Evolutionary conservation across 2,113 vertebrate genomes (phyloP).

Genomic region (Prunella fulvescens): DNA sequence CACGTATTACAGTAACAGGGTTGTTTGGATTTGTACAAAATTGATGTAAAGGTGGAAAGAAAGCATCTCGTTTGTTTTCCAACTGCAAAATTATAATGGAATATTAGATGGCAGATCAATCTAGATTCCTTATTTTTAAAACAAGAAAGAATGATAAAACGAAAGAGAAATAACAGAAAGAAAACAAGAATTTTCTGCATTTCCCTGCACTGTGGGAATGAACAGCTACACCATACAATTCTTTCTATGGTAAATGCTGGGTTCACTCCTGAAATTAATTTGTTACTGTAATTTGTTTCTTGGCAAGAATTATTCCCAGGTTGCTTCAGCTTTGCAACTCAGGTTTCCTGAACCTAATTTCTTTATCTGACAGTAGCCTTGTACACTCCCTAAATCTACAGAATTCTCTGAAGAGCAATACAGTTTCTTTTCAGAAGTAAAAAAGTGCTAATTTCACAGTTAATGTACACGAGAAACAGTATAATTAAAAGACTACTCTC

Average conservation of each 20-base stretch:
- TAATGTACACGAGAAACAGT: not conserved
- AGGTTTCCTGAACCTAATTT: slow-evolving; percentile 7
- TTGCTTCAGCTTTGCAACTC: not conserved
- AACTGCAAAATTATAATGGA: slow-evolving; percentile 79
- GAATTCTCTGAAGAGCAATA: not conserved
- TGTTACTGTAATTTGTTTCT: slow-evolving; percentile 33
- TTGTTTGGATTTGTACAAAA: slow-evolving; percentile 99
- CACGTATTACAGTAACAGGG: slow-evolving; percentile 98
- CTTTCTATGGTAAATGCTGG: not conserved
- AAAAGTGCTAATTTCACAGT: not conserved
- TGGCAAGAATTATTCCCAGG: slow-evolving; percentile 33
- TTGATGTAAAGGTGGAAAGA: slow-evolving; percentile 97
- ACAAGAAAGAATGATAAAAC: not conserved
- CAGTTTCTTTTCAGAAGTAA: not conserved
- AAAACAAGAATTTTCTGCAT: not conserved
- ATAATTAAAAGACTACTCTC: not conserved
- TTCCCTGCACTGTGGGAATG: not conserved
- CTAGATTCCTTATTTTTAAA: slow-evolving; percentile 2
- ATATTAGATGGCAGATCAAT: slow-evolving; percentile 34
- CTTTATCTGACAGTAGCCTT: not conserved
- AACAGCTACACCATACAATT: not conserved
- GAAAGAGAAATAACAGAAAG: not conserved
- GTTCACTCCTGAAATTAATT: slow-evolving; percentile 17
- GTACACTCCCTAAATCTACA: not conserved
- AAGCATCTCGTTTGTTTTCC: slow-evolving; percentile 97